These are phyloP conservation scores for Patiria miniata DNA, from an alignment of 35 echinoderm and acorn worm genomes.

Conservation along the genomic window DNA sequence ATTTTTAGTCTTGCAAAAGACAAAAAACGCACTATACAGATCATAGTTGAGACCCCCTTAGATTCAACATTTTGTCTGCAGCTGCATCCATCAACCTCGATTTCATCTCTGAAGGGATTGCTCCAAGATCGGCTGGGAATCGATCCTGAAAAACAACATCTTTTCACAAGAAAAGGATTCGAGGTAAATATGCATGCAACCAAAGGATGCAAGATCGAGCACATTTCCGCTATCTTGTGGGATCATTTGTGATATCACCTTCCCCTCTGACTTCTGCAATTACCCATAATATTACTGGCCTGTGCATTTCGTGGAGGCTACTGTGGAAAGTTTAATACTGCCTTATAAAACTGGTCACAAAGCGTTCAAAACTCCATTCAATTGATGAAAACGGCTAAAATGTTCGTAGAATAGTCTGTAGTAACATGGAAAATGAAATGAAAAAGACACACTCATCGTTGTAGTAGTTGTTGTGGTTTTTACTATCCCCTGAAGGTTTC, in stretches of 20 bases:
- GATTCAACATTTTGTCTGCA: neutral
- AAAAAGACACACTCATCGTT: no score
- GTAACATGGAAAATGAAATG: no score
- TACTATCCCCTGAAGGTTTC: no score
- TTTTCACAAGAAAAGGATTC: neutral
- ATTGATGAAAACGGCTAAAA: no score
- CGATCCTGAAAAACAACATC: neutral
- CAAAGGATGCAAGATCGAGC: neutral
- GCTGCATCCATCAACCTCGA: neutral
- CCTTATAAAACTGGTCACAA: no score
- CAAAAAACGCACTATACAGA: neutral
- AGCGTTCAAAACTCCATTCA: no score
- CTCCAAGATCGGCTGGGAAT: neutral
- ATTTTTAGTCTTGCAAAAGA: neutral
- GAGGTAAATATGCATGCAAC: neutral
- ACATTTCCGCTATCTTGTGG: neutral
- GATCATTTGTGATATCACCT: neutral
- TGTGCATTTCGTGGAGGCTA: neutral
- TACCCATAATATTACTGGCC: neutral
- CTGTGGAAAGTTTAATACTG: neutral
- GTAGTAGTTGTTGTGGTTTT: no score
- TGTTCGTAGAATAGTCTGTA: no score
- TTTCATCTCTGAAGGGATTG: neutral
- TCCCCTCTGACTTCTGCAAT: neutral
- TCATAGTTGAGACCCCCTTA: neutral